These are phyloP conservation scores for Oxytorus armatus DNA, from an alignment of 2,888 invertebrate species.

Conservation along the genomic window DNA sequence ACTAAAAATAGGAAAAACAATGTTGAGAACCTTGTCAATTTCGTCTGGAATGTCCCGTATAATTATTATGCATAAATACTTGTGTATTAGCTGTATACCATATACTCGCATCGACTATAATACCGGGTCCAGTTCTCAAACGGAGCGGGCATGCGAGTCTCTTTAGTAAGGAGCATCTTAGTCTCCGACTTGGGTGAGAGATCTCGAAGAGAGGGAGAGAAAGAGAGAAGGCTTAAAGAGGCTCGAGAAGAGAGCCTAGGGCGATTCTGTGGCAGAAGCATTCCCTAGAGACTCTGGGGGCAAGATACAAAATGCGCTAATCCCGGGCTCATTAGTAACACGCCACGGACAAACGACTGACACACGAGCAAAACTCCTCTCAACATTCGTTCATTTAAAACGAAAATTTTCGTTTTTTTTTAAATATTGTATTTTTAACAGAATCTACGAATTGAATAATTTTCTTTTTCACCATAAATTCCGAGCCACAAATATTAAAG, in stretches of 20 bases:
- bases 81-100: not conserved
- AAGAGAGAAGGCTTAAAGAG: constrained; percentile 22
- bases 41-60: not conserved
- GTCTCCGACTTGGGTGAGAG: not conserved
- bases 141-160: constrained; percentile 47
- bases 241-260: constrained; percentile 34
- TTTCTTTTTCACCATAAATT: no score
- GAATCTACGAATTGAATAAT: no score
- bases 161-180: constrained; percentile 38
- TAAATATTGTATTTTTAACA: no score
- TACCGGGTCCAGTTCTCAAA: constrained; percentile 44
- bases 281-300: constrained; percentile 29
- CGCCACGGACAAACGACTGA: constrained; percentile 73
- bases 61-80: not conserved
- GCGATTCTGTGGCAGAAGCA: constrained; percentile 38
- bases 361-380: constrained; percentile 71
- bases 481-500: not conserved
- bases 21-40: not conserved
- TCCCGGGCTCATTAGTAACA: constrained; percentile 79
- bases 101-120: constrained; percentile 17
- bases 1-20: no score
- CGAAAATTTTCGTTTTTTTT: no score
- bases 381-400: no score
- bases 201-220: constrained; percentile 17
- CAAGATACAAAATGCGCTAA: constrained; percentile 71